Percentiles rank a stretch among this genome's conserved stretches.
phyloP scores from a whole-genome alignment of 2,113 vertebrate species.

The Hystrix cristata region DNA sequence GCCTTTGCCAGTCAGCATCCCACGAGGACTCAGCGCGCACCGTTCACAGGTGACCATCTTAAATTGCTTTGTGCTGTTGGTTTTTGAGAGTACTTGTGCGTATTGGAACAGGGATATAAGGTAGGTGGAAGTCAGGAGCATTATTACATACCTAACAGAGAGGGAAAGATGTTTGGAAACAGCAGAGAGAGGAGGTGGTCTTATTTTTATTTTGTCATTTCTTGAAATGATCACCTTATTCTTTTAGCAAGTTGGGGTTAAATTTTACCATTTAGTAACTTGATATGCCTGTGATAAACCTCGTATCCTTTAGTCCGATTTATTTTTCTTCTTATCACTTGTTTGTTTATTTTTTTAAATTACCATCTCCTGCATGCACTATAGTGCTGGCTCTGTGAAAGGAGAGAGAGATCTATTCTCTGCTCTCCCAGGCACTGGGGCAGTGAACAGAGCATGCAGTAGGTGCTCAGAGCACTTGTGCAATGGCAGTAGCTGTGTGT shows the following conservation, averaged over 20 bases:
- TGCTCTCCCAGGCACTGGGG: background rate
- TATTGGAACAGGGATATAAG: background rate
- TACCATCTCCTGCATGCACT: no score
- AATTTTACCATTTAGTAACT: background rate
- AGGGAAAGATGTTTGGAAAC: background rate
- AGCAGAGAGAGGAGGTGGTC: background rate
- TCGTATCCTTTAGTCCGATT: constrained; percentile 5
- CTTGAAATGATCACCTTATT: background rate
- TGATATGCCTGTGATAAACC: background rate
- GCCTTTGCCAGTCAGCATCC: constrained; percentile 69
- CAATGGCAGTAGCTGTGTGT: background rate
- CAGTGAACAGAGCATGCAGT: no score
- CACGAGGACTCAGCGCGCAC: constrained; percentile 86
- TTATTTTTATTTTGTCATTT: background rate
- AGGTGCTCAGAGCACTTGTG: background rate
- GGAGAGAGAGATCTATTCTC: background rate
- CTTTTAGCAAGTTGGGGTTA: background rate
- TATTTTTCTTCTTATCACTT: background rate
- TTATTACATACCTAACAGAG: no score
- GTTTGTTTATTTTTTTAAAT: background rate
- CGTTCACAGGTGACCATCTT: constrained; percentile 94
- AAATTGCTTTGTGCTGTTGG: constrained; percentile 20
- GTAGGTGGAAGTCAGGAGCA: background rate
- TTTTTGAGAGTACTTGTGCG: background rate
- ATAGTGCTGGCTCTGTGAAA: background rate